phyloP scores from a whole-genome alignment of 2,888 invertebrate genomes.

The Brachylomia viminalis region DNA sequence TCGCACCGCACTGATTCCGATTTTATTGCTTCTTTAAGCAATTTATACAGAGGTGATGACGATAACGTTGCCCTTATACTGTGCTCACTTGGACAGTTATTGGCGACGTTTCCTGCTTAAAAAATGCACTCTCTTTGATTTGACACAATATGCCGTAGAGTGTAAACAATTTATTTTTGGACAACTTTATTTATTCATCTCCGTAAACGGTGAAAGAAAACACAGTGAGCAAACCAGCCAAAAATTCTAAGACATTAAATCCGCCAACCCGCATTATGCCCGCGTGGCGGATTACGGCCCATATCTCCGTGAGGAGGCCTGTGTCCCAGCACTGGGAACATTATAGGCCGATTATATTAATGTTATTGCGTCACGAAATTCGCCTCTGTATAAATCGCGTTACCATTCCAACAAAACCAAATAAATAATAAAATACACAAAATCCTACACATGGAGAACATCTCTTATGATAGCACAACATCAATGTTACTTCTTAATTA shows the following conservation, averaged over 20 bases:
- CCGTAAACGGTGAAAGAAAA: not conserved
- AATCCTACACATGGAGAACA: conserved; percentile 28
- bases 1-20: not conserved
- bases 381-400: not conserved
- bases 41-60: not conserved
- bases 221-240: not conserved
- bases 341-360: not conserved
- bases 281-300: too few relatives aligned
- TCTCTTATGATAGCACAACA: conserved; percentile 24
- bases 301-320: too few relatives aligned
- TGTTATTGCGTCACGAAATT: too few relatives aligned
- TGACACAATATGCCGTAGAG: too few relatives aligned
- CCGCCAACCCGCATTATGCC: not conserved
- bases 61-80: too few relatives aligned
- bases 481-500: conserved; percentile 11
- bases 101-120: too few relatives aligned
- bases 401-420: conserved; percentile 7
- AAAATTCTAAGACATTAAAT: not conserved
- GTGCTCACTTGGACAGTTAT: too few relatives aligned
- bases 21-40: not conserved
- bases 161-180: not conserved
- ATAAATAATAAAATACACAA: conserved; percentile 18
- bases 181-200: not conserved
- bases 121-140: too few relatives aligned
- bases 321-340: not conserved